Conservation (phyloP, 2,113 vertebrate genomes). For the Bothrops jararaca region DNA sequence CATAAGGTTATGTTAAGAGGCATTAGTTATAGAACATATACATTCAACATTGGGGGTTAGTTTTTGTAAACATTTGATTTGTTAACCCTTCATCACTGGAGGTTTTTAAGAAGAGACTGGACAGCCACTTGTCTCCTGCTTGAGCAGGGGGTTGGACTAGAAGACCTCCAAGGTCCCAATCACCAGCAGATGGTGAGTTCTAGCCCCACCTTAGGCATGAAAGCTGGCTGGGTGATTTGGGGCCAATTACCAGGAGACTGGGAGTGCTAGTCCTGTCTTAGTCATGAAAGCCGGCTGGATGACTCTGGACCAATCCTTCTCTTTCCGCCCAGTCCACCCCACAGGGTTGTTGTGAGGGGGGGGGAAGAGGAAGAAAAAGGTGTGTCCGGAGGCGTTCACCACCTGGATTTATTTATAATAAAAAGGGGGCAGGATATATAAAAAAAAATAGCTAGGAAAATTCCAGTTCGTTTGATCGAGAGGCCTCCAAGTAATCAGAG, state of each 20-base stretch:
- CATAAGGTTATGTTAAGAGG: too few relatives aligned
- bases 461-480: neutral
- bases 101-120: neutral
- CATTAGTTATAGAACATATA: too few relatives aligned
- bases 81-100: neutral
- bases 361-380: neutral
- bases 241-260: neutral
- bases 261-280: neutral
- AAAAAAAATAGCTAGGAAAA: neutral
- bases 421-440: neutral
- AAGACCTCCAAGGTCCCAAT: neutral
- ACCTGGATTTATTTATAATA: neutral
- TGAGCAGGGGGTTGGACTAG: neutral
- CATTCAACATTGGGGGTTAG: too few relatives aligned
- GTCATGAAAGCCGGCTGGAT: neutral
- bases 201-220: too few relatives aligned
- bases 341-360: neutral
- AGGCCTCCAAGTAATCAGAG: neutral
- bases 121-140: neutral
- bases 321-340: neutral
- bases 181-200: too few relatives aligned
- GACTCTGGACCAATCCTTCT: neutral
- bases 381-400: neutral
- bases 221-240: too few relatives aligned
- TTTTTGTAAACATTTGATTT: too few relatives aligned